phyloP scores from a whole-genome alignment of 2,888 invertebrate genomes.

The Pantelozetes paolii region DNA sequence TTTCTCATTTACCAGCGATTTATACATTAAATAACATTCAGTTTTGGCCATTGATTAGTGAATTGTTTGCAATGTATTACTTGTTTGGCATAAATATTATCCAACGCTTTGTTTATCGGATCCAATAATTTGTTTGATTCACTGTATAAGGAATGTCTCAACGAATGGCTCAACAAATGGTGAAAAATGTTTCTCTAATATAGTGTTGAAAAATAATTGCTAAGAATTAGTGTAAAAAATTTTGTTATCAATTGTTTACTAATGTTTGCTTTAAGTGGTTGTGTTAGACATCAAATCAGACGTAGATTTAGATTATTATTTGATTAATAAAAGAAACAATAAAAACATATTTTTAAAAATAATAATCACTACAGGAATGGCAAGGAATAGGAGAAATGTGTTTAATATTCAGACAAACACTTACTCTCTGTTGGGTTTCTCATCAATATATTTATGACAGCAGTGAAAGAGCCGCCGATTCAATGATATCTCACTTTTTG shows the following conservation, averaged over 20 bases:
- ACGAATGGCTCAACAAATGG: background rate
- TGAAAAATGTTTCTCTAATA: background rate
- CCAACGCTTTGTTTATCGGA: background rate
- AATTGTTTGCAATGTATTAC: conserved; percentile 13
- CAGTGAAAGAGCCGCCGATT: conserved; percentile 14
- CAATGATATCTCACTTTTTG: conserved; percentile 33
- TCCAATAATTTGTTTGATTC: conserved; percentile 19
- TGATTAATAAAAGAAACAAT: conserved; percentile 5
- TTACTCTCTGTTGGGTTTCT: conserved; percentile 11
- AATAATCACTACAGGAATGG: too few species aligned
- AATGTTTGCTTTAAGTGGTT: conserved; percentile 1
- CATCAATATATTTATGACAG: conserved; percentile 32
- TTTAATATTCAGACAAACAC: conserved; percentile 12
- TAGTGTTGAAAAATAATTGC: background rate
- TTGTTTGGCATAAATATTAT: conserved; percentile 20
- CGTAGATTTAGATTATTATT: background rate
- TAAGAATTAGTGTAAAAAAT: background rate
- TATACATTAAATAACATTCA: background rate
- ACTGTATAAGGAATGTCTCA: background rate
- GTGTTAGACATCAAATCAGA: background rate
- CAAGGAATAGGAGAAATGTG: too few species aligned
- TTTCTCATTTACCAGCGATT: conserved; percentile 15
- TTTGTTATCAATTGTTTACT: conserved; percentile 6
- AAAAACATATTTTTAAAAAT: background rate
- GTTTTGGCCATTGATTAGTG: conserved; percentile 9